These are phyloP conservation scores for Rostratula benghalensis DNA, from an alignment of 2,113 vertebrate species.

Conservation along the genomic window DNA sequence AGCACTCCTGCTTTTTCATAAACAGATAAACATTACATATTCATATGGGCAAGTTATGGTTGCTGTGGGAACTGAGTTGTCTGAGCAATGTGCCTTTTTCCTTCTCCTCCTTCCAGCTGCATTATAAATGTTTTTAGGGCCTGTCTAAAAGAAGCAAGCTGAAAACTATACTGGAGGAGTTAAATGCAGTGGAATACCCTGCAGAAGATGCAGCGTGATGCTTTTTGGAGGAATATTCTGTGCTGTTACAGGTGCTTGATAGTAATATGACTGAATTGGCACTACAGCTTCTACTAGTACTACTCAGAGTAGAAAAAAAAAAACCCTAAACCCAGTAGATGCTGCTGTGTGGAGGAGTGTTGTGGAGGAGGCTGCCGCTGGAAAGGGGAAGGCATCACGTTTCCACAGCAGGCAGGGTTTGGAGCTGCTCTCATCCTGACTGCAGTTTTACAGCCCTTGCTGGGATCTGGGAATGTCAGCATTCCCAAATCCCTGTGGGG, in stretches of 20 bases:
- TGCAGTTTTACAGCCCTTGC: neutral
- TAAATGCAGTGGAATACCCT: neutral
- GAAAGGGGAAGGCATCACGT: fast-evolving
- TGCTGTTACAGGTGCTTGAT: neutral
- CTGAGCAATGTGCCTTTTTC: slow-evolving; percentile 28
- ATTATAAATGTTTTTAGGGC: neutral
- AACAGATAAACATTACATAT: neutral
- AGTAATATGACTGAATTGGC: neutral
- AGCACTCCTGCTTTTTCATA: neutral
- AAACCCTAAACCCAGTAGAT: neutral
- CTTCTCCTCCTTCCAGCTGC: neutral
- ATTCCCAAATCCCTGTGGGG: fast-evolving
- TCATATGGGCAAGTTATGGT: slow-evolving; percentile 53
- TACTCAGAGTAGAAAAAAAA: neutral
- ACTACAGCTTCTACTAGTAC: neutral
- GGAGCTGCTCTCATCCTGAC: neutral
- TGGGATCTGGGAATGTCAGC: neutral
- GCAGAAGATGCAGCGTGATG: neutral
- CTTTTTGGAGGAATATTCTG: neutral
- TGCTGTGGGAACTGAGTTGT: slow-evolving; percentile 68
- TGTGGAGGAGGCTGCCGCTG: neutral
- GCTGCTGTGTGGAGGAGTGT: neutral
- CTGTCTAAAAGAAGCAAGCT: neutral
- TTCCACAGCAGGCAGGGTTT: neutral
- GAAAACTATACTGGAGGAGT: neutral